phyloP scores from a whole-genome alignment of 2,888 invertebrate species.

The Brachypterus glaber region DNA sequence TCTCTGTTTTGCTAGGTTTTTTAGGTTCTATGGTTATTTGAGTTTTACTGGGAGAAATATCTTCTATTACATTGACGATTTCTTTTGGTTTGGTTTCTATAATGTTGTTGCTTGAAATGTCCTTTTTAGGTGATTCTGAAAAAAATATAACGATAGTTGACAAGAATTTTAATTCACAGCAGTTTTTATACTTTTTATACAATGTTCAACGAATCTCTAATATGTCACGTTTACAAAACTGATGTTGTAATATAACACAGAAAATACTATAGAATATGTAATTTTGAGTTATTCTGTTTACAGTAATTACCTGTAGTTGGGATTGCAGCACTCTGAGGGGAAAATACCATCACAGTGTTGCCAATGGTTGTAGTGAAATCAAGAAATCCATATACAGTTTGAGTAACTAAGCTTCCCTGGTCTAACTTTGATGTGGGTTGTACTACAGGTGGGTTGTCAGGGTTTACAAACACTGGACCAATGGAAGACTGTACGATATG shows the following conservation, averaged over 20 bases:
- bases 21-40: conserved; percentile 35
- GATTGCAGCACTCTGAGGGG: conserved; percentile 69
- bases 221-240: no score
- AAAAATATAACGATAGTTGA: no score
- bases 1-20: conserved; percentile 40
- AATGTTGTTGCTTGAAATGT: conserved; percentile 30
- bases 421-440: conserved; percentile 20
- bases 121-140: no score
- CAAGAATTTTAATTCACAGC: no score
- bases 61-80: conserved; percentile 16
- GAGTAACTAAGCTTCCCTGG: conserved; percentile 54
- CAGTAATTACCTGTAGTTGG: conserved; percentile 52
- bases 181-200: no score
- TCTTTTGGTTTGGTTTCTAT: conserved; percentile 33
- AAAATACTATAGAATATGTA: no score
- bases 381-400: conserved; percentile 87
- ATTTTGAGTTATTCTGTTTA: no score
- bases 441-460: conserved; percentile 21
- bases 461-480: conserved; percentile 37
- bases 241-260: no score
- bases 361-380: conserved; percentile 92
- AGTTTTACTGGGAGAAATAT: conserved; percentile 42
- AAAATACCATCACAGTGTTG: conserved; percentile 90
- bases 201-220: no score
- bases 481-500: no score